These are phyloP conservation scores for Diprion similis DNA, from an alignment of 1,140 invertebrate genomes.

Conservation along the genomic window DNA sequence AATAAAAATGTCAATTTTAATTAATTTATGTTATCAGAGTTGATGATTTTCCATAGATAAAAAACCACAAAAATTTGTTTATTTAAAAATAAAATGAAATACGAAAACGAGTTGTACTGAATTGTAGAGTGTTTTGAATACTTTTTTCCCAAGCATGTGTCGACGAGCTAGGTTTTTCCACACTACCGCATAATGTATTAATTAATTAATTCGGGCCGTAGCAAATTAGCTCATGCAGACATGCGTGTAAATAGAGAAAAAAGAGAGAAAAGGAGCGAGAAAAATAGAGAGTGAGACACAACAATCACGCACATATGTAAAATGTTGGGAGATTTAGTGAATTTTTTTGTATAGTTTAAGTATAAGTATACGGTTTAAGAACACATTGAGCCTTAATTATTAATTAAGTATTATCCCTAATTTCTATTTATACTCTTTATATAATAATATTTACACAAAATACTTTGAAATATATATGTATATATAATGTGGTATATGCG, in stretches of 20 bases:
- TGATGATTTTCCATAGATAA: no score
- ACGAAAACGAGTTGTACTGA: no score
- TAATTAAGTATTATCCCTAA: slow-evolving; percentile 8
- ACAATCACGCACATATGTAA: slow-evolving; percentile 1
- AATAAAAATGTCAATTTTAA: neutral
- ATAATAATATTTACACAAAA: slow-evolving; percentile 11
- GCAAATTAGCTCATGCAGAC: no score
- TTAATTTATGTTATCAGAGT: no score
- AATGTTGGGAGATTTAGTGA: slow-evolving; percentile 1
- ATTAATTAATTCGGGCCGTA: no score
- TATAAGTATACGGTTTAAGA: slow-evolving; percentile 6
- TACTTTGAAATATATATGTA: slow-evolving; percentile 5
- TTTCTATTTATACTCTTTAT: neutral
- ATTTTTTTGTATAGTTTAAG: neutral
- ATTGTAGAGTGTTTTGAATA: no score
- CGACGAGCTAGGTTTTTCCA: no score
- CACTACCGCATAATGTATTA: no score
- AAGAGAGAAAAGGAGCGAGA: slow-evolving; percentile 14
- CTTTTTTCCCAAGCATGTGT: no score
- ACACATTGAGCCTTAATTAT: slow-evolving; percentile 15
- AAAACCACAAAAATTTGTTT: no score
- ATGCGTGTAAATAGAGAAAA: neutral
- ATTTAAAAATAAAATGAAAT: no score
- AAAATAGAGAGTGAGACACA: neutral
- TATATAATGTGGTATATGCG: neutral